These are phyloP conservation scores for Onthophagus taurus DNA, from an alignment of 1,140 invertebrate species.

Conservation along the genomic window DNA sequence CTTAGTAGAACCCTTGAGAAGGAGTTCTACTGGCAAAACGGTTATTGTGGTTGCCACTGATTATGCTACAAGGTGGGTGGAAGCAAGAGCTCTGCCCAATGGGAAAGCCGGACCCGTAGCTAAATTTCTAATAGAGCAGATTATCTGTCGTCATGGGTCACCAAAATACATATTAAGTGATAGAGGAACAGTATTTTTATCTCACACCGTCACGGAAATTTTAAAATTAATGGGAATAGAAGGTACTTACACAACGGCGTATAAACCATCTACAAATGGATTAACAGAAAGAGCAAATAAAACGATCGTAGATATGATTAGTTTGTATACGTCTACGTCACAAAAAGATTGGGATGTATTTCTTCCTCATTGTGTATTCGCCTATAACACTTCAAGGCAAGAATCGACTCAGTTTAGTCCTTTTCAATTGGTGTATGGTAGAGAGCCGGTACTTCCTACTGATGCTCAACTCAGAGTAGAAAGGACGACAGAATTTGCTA, in stretches of 20 bases:
- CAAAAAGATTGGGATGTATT: constrained; percentile 14
- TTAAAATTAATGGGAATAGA: not conserved
- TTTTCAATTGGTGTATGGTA: constrained; percentile 13
- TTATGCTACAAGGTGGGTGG: constrained; percentile 17
- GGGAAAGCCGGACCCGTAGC: constrained; percentile 16
- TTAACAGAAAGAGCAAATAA: constrained; percentile 12
- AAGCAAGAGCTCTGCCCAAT: constrained; percentile 19
- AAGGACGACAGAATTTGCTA: not conserved
- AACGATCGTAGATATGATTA: constrained; percentile 13
- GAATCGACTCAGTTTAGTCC: constrained; percentile 11
- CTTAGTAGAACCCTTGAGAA: constrained; percentile 6
- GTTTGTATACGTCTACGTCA: constrained; percentile 7
- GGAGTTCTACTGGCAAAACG: not conserved
- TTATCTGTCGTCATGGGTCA: constrained; percentile 15
- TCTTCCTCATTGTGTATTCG: constrained; percentile 7
- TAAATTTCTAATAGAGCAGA: constrained; percentile 22
- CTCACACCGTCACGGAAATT: not conserved
- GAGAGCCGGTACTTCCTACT: constrained; percentile 9
- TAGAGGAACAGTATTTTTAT: constrained; percentile 10
- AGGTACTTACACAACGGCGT: not conserved
- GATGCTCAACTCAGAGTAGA: constrained; percentile 6
- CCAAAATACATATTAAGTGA: constrained; percentile 1
- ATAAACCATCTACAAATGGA: constrained; percentile 4
- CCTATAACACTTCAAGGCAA: constrained; percentile 14
- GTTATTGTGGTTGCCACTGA: constrained; percentile 12